A percentile compares a stretch with the other conserved stretches of the same genome.
Evolutionary conservation across 2,888 invertebrate species (phyloP).

Genomic region (Pogonocherus hispidulus): DNA sequence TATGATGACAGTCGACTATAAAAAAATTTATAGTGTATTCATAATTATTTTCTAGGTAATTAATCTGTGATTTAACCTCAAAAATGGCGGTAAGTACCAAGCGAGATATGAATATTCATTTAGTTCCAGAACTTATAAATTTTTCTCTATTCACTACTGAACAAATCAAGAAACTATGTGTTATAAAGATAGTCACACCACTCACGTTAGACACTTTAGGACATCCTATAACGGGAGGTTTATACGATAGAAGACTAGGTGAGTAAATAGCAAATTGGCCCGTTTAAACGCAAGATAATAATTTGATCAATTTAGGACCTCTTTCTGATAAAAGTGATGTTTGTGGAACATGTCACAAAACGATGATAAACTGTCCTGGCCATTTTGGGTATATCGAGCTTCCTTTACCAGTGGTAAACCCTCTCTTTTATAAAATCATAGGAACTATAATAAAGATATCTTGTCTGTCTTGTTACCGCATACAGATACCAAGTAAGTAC

Average conservation of each 20-base stretch:
- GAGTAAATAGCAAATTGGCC: constrained; percentile 1
- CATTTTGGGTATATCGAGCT: constrained; percentile 96
- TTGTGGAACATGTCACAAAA: constrained; percentile 85
- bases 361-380: constrained; percentile 82
- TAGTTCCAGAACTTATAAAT: constrained; percentile 62
- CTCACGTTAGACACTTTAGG: constrained; percentile 86
- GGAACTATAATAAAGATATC: constrained; percentile 77
- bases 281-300: not conserved
- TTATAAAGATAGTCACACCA: constrained; percentile 84
- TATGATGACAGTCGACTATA: too few species aligned
- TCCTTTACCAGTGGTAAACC: constrained; percentile 91
- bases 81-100: not conserved
- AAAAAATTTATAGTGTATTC: too few species aligned
- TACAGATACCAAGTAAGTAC: constrained; percentile 73
- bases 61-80: too few species aligned
- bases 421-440: constrained; percentile 85
- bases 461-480: constrained; percentile 79
- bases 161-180: constrained; percentile 85
- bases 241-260: constrained; percentile 91
- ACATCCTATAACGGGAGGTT: constrained; percentile 86
- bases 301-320: constrained; percentile 68
- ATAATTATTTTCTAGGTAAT: too few species aligned
- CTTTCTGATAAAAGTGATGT: constrained; percentile 75
- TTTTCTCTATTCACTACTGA: constrained; percentile 84
- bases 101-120: constrained; percentile 34